Evolutionary conservation across 2,888 invertebrate genomes (phyloP), one percentile per base, ranked within the genome.

Genomic region (Epinotia ramella): DNA sequence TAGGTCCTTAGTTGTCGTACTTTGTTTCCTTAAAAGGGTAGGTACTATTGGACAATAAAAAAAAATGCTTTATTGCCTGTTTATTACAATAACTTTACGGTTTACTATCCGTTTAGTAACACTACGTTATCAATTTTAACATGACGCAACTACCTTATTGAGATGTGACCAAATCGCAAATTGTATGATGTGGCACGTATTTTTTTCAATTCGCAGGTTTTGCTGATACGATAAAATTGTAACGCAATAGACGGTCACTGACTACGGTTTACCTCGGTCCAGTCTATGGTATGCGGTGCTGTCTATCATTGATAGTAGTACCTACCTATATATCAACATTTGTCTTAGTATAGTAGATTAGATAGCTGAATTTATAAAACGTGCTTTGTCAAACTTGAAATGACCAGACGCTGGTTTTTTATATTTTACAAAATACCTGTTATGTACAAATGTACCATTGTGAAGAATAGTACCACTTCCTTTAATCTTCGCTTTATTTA

Each of bases 401-500:
- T 53, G n/a, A 53, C 7, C 53, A n/a, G 5, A 16, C 6, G n/a
- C n/a, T 6, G n/a, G 16, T 49, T 49, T 53, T 3, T 53, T 6
- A 53, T 53, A 49, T 49, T 49, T 53, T n/a, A 53, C 53, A 6
- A 13, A n/a, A 13, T 7, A n/a, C 16, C 7, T 49, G 1, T 5
- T 49, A 53, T 16, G 6, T 5, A 16, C 13, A 18, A 18, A 63
- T 18, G 20, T 64, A 46, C 13, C n/a, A 53, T 53, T 53, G 4
- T 18, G 13, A 65, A 49, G 18, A 66, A 66, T 53, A 33, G 18
- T 16, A 49, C 24, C 44, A 64, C 64, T 65, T 46, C 63, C 20
- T 12, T 18, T 16, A 44, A 40, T 16, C 64, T 20, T 20, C 46
- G 46, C 46, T 53, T 66, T 16, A 9, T 68, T 44, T 40, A 46